These are phyloP conservation scores for Gymnorhina tibicen DNA, from an alignment of 2,113 vertebrate species.

Conservation along the genomic window DNA sequence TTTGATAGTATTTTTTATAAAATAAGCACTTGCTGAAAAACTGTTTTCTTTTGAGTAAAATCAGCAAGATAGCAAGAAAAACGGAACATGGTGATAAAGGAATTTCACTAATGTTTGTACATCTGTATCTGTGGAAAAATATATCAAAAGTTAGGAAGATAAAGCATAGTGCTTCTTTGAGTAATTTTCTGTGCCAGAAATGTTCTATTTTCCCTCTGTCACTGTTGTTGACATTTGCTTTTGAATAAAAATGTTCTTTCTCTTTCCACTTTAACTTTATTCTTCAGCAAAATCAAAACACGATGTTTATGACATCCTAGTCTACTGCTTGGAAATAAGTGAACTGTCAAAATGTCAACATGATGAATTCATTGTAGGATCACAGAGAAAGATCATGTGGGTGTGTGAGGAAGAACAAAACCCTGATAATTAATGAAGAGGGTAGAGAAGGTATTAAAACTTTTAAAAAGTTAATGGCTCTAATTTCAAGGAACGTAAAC, in stretches of 20 bases:
- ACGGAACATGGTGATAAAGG: neutral
- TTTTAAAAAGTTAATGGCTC: neutral
- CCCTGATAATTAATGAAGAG: neutral
- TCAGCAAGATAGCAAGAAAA: neutral
- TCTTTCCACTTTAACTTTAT: neutral
- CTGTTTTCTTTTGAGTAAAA: neutral
- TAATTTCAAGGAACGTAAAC: neutral
- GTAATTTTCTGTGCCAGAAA: neutral
- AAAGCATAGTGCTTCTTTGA: neutral
- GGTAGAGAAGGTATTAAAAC: neutral
- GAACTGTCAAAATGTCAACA: constrained; percentile 13
- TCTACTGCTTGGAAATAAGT: neutral
- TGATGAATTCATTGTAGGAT: neutral
- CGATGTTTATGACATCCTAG: neutral
- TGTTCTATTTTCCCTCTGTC: neutral
- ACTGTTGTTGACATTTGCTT: neutral
- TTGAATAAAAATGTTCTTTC: neutral
- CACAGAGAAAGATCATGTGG: neutral
- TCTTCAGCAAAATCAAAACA: constrained; percentile 10
- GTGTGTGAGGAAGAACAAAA: neutral
- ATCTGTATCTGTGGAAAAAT: neutral
- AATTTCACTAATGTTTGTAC: neutral
- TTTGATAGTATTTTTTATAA: neutral
- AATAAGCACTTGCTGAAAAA: neutral
- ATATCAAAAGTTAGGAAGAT: neutral